Conservation (phyloP, 2,888 invertebrate genomes). For the Chouioia cunea region DNA sequence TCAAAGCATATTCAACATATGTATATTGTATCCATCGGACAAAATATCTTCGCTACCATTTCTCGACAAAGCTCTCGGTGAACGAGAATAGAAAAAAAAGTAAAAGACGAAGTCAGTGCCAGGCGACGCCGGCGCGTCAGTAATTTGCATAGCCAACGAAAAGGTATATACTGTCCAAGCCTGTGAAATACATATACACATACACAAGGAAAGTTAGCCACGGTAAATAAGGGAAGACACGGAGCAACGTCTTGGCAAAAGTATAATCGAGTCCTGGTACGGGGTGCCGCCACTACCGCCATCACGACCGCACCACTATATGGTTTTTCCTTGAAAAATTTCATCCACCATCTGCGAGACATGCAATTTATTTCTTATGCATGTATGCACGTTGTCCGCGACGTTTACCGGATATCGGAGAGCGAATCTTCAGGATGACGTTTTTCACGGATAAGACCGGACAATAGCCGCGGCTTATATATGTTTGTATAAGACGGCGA, state of each 20-base stretch:
- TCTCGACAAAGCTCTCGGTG: too few species aligned
- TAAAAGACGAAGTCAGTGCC: slow-evolving; percentile 13
- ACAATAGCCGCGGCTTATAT: slow-evolving; percentile 33
- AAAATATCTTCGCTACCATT: too few species aligned
- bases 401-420: slow-evolving; percentile 42
- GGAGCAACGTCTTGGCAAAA: slow-evolving; percentile 21
- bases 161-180: not conserved
- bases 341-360: not conserved
- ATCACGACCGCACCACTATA: not conserved
- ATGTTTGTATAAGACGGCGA: slow-evolving; percentile 12
- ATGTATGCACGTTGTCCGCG: slow-evolving; percentile 19
- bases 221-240: slow-evolving; percentile 31
- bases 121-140: slow-evolving; percentile 29
- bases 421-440: slow-evolving; percentile 37
- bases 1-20: too few species aligned
- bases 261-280: slow-evolving; percentile 34
- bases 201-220: not conserved
- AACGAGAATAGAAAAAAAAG: too few species aligned
- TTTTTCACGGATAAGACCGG: slow-evolving; percentile 2
- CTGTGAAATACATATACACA: not conserved
- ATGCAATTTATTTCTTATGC: slow-evolving; percentile 40
- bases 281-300: not conserved
- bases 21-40: too few species aligned
- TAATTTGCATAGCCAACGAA: slow-evolving; percentile 37
- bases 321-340: slow-evolving; percentile 27